These are phyloP conservation scores for Haemorhous mexicanus DNA, from an alignment of 2,113 vertebrate genomes.

Conservation along the genomic window DNA sequence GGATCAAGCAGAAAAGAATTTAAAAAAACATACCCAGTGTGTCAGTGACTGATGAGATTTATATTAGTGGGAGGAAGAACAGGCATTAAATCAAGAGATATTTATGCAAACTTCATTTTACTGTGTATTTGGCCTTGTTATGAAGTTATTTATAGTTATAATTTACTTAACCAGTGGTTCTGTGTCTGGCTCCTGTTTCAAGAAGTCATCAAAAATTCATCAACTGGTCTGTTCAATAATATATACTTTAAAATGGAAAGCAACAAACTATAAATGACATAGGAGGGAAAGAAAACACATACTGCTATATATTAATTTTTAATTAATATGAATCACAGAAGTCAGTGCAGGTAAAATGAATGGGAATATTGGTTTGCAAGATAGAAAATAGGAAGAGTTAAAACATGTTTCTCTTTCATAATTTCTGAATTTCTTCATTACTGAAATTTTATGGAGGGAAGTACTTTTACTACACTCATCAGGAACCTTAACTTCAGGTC, in stretches of 20 bases:
- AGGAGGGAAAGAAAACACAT: conserved; percentile 4
- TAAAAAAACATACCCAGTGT: background rate
- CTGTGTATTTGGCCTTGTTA: conserved; percentile 28
- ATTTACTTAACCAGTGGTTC: conserved; percentile 40
- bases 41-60: background rate
- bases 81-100: background rate
- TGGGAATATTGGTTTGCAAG: background rate
- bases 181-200: conserved; percentile 37
- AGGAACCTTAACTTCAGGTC: background rate
- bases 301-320: conserved; percentile 30
- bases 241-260: conserved; percentile 54
- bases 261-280: conserved; percentile 18
- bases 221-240: conserved; percentile 47
- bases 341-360: background rate
- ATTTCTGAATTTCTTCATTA: background rate
- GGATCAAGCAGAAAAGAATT: background rate
- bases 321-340: background rate
- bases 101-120: conserved; percentile 20
- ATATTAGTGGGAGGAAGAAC: background rate
- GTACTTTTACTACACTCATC: background rate
- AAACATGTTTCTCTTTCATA: background rate
- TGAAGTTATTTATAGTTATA: conserved; percentile 33
- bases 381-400: background rate
- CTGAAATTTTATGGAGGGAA: background rate
- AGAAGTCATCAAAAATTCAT: conserved; percentile 44